A percentile compares a stretch with the other conserved stretches of the same genome.
phyloP scores from a whole-genome alignment of 2,797 vertebrate genomes.

The Lacerta bilineata region DNA sequence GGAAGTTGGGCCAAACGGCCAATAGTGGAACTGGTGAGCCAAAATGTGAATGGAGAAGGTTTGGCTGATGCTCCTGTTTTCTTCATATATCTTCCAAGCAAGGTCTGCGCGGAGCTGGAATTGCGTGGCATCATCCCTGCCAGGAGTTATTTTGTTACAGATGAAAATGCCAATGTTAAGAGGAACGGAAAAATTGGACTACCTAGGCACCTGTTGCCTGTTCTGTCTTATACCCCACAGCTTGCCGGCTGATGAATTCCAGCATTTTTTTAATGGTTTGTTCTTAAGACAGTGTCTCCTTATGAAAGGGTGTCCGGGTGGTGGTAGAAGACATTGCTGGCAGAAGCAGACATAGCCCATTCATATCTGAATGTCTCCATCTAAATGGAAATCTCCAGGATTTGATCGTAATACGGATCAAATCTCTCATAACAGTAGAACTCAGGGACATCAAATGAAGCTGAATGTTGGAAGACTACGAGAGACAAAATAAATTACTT shows the following conservation, averaged over 20 bases:
- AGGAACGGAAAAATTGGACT: constrained; percentile 1
- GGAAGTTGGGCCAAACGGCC: background rate
- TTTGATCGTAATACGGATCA: too few species aligned
- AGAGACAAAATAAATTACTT: too few species aligned
- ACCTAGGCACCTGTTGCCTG: constrained; percentile 12
- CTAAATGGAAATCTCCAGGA: too few species aligned
- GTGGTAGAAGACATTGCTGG: too few species aligned
- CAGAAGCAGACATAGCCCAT: too few species aligned
- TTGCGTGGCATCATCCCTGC: constrained; percentile 39
- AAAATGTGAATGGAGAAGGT: background rate
- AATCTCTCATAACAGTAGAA: too few species aligned
- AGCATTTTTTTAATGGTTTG: constrained; percentile 4
- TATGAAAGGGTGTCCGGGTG: background rate
- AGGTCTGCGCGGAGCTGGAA: background rate
- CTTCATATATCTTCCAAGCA: accelerated
- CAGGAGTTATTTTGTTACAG: constrained; percentile 49
- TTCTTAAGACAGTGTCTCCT: background rate
- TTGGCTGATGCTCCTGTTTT: background rate
- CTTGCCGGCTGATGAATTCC: background rate
- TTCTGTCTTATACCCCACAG: constrained; percentile 1
- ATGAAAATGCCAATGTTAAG: constrained; percentile 47
- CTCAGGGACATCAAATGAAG: too few species aligned
- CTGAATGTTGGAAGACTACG: too few species aligned
- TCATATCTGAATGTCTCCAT: too few species aligned
- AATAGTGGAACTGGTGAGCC: background rate